Conservation (phyloP, 1,140 invertebrate species). For the Ephestia elutella region DNA sequence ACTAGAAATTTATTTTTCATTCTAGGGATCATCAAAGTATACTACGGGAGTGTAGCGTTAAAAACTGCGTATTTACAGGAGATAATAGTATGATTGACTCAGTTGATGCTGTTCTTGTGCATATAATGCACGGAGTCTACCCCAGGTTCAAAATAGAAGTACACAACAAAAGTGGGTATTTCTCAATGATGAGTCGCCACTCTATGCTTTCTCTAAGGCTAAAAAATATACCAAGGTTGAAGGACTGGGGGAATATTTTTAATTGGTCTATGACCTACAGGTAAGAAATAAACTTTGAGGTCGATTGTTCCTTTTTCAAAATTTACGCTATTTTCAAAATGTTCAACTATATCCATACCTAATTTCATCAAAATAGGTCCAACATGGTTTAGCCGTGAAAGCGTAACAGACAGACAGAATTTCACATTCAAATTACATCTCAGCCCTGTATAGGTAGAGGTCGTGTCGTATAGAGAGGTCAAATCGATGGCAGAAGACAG, state of each 20-base stretch:
- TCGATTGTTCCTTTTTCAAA: not conserved
- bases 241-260: constrained; percentile 76
- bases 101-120: constrained; percentile 52
- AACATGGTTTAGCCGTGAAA: too few species aligned
- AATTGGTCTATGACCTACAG: constrained; percentile 88
- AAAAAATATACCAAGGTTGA: constrained; percentile 16
- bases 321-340: too few species aligned
- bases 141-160: constrained; percentile 31
- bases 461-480: too few species aligned
- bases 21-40: constrained; percentile 28
- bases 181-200: constrained; percentile 49
- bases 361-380: too few species aligned
- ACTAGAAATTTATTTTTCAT: constrained; percentile 15
- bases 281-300: constrained; percentile 27
- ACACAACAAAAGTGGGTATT: constrained; percentile 50
- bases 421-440: too few species aligned
- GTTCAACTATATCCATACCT: too few species aligned
- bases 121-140: constrained; percentile 41
- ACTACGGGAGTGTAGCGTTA: constrained; percentile 46
- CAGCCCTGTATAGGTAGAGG: too few species aligned
- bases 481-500: too few species aligned
- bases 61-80: constrained; percentile 49
- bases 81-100: constrained; percentile 26
- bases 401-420: too few species aligned
- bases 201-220: constrained; percentile 39